Base-by-base conservation (phyloP, 2,888 invertebrate species). In the Ormyrus nitidulus region DNA sequence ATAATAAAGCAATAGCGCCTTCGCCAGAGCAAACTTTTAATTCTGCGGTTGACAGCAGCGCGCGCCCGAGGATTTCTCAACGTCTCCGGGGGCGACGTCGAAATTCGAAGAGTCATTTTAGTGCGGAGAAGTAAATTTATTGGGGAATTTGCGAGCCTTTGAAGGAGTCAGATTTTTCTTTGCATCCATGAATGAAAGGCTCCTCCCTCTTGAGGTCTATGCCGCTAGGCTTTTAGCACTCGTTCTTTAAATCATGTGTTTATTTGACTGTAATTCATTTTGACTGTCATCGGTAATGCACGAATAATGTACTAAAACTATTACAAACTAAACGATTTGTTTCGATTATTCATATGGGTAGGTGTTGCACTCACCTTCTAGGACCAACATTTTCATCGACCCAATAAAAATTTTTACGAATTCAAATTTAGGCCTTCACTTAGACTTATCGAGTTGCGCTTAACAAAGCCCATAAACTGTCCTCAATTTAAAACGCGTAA, bases 21-120 rank as follows among this genome's bases (percentile, higher is more conserved):
- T 49, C 66, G 54, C 4, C 54, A 48, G 70, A 69, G 9, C 7
- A 61, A 71, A 59, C 68, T 61, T 59, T 61, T 61, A 71, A 61
- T 61, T 49, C 44, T 51, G 61, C 13, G 46, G 59, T 68, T 64
- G 44, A 61, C 48, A 34, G 46, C 10, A 19, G 2, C 46, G 11
- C 49, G n/a, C 34, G 3, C 34, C 3, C 3, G 11, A 64, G 7
- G 62, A 73, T 73, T 73, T 73, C 72, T 54, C 62, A 59, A 8
- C 49, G 8, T 56, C 6, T 10, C 8, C 9, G 53, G 6, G 65
- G 51, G 19, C 8, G 51, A 51, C 19, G 51, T 19, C 6, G 51
- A 65, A 56, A 46, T 13, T 8, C 0, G 8, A 5, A 48, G 46
- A 34, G 19, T 56, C 69, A 70, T 49, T 59, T 49, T 34, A 34